Evolutionary conservation across 1,140 invertebrate species (phyloP), one percentile per base, ranked within the genome.

Genomic region (Cyclargus thomasi): DNA sequence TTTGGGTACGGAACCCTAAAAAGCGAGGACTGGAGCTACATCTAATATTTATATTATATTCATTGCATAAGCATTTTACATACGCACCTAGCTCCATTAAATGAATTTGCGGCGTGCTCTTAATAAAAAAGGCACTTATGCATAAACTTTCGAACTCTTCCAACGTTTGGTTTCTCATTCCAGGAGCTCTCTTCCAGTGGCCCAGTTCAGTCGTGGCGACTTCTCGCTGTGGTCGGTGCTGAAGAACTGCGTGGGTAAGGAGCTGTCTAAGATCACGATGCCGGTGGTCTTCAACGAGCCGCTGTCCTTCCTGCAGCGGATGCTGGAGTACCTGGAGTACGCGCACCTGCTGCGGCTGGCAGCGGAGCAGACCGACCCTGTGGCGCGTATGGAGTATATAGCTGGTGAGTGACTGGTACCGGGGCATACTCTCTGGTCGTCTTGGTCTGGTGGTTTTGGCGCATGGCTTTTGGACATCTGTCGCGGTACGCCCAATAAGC

Each of bases 251-350:
- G 95, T 99, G 77, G 97, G 97, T 75, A 98, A 98, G 92, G 98
- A 99, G 86, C 91, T 99, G 63, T 98, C 97, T 77, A 98, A 99
- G 91, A 98, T 99, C 78, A 97, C 97, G 8, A 99, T 99, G 97
- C 98, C 98, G 29, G 97, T 99, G 94, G 94, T 97, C 63, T 98
- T 99, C 89, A 99, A 99, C 90, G 98, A 99, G 90, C 98, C 98
- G 0, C 91, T 99, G 39, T 97, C 96, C 75, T 99, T 99, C 87
- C 93, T 99, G 7, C 97, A 99, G 92, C 92, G 98, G 70, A 94
- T 99, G 82, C 94, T 97, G 16, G 98, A 99, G 91, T 97, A 98
- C 81, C 95, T 99, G 94, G 97, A 99, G 88, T 99, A 99, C 82
- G 94, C 95, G 2, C 92, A 96, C 78, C 91, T 99, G n/a, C 91